Conservation (phyloP, 2,888 invertebrate genomes). For the Ochropacha duplaris region DNA sequence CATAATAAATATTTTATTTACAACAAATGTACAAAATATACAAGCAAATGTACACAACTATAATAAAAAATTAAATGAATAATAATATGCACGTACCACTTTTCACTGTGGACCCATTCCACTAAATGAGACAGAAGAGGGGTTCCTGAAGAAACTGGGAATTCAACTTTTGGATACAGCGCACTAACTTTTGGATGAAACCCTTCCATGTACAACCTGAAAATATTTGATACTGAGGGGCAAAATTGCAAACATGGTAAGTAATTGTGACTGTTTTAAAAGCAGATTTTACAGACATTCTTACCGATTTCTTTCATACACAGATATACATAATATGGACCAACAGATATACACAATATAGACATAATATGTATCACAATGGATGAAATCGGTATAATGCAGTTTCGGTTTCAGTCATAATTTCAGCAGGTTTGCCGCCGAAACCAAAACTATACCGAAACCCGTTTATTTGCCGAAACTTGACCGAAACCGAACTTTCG, state of each 20-base stretch:
- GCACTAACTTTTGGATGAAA: conserved; percentile 86
- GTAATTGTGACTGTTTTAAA: no score
- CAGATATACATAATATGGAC: no score
- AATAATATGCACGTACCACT: conserved; percentile 75
- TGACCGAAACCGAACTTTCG: not conserved
- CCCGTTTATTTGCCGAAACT: not conserved
- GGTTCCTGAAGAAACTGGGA: conserved; percentile 91
- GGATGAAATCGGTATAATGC: no score
- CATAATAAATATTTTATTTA: no score
- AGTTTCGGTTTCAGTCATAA: conserved; percentile 3
- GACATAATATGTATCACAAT: no score
- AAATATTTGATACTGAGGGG: conserved; percentile 14
- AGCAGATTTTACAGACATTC: no score
- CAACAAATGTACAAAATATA: no score
- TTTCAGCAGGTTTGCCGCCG: conserved; percentile 2
- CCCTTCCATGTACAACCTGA: conserved; percentile 88
- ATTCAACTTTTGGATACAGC: conserved; percentile 88
- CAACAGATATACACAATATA: no score
- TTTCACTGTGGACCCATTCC: conserved; percentile 90
- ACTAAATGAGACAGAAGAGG: conserved; percentile 90
- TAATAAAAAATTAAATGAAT: no score
- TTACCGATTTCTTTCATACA: no score
- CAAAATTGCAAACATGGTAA: no score
- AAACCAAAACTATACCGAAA: conserved; percentile 3
- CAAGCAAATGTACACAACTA: no score